A percentile compares a stretch with the other conserved stretches of the same genome.
phyloP scores from a whole-genome alignment of 30 jellyfish, hydroid and myxozoan genomes.

The Hydra vulgaris region DNA sequence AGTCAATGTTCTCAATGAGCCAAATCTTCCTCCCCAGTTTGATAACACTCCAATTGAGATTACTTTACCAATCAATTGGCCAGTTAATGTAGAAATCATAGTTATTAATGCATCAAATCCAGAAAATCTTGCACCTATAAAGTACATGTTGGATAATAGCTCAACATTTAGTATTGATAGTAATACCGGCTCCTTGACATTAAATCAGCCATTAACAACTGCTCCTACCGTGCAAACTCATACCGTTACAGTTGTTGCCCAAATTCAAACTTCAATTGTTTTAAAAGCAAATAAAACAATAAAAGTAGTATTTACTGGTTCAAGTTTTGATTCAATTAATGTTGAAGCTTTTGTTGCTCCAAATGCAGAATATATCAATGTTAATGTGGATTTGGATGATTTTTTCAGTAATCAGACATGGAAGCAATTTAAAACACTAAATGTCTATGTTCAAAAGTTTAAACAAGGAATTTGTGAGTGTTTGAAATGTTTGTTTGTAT shows the following conservation, averaged over 20 bases:
- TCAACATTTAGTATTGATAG: conserved; percentile 30
- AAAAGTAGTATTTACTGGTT: background rate
- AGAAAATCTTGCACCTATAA: background rate
- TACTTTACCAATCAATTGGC: conserved; percentile 11
- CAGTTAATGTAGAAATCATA: conserved; percentile 8
- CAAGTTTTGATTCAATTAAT: background rate
- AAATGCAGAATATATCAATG: background rate
- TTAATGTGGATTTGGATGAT: background rate
- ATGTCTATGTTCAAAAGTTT: background rate
- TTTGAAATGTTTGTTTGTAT: background rate
- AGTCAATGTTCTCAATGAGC: conserved; percentile 1
- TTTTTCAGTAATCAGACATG: background rate
- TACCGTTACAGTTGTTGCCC: conserved; percentile 38
- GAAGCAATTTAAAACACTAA: background rate
- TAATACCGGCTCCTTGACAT: conserved; percentile 32
- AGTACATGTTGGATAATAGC: background rate
- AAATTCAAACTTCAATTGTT: background rate
- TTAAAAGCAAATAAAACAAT: background rate
- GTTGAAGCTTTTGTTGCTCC: background rate
- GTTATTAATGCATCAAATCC: conserved; percentile 23
- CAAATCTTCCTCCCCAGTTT: conserved; percentile 14
- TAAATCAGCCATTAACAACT: background rate
- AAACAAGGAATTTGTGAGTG: background rate
- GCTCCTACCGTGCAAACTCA: conserved; percentile 17
- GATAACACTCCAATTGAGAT: background rate